Conservation (phyloP, 2,888 invertebrate species). For the Scaptomyza cyrtandrae region DNA sequence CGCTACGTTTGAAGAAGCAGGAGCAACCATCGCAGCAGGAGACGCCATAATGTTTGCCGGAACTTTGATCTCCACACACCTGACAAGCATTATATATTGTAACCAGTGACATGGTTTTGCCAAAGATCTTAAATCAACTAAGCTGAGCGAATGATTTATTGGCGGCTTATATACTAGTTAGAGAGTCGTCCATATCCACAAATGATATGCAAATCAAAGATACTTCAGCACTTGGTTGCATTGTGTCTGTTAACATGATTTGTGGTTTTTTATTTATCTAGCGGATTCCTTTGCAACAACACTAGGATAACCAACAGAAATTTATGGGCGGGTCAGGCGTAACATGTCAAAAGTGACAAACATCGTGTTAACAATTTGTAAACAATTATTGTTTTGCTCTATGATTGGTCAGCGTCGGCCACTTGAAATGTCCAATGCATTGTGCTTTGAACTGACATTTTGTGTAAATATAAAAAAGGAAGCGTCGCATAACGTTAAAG, state of each 20-base stretch:
- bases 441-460: constrained; percentile 63
- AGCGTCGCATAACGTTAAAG: constrained; percentile 31
- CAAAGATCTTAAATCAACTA: constrained; percentile 33
- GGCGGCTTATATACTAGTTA: constrained; percentile 55
- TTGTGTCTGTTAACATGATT: constrained; percentile 64
- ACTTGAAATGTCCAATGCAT: constrained; percentile 45
- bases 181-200: constrained; percentile 43
- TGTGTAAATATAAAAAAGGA: constrained; percentile 62
- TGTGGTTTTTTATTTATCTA: constrained; percentile 69
- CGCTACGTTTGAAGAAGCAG: constrained; percentile 94
- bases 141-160: constrained; percentile 29
- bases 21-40: constrained; percentile 95
- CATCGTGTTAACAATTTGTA: constrained; percentile 81
- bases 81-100: constrained; percentile 85
- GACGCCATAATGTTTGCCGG: constrained; percentile 93
- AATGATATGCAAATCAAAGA: constrained; percentile 83
- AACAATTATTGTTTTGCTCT: constrained; percentile 81
- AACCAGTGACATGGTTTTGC: constrained; percentile 45
- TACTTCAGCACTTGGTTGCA: constrained; percentile 46
- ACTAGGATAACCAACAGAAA: constrained; percentile 28
- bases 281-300: constrained; percentile 39
- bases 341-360: constrained; percentile 76
- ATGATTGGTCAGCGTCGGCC: constrained; percentile 65
- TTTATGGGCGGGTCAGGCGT: constrained; percentile 54
- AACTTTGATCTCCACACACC: constrained; percentile 93